Evolutionary conservation across 1,140 invertebrate species (phyloP), one percentile per base, ranked within the genome.

Genomic region (Drosophila prosaltans): DNA sequence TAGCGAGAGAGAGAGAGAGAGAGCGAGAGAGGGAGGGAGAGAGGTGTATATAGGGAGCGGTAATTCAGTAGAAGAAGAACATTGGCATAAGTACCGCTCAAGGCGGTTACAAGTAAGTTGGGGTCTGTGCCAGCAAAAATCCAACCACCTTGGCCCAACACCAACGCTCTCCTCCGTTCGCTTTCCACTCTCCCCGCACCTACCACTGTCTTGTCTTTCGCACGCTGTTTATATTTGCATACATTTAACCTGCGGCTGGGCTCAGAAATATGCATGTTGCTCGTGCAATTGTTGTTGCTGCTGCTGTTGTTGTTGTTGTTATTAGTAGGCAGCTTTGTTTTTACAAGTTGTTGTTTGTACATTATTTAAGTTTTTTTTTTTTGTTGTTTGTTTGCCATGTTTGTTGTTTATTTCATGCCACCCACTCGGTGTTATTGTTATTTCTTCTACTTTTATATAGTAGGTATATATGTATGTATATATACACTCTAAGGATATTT

Each of bases 181-280:
- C 43, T 32, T 51, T 21, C 32, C 57, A 3, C 32, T 41, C n/a
- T 10, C 43, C 28, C 61, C 36, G 43, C 43, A 9, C 21, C 45
- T 32, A 9, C 65, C 41, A 48, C 59, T 61, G 73, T 66, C 74
- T 55, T 78, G 72, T 78, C 74, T 79, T 79, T 78, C 72, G 80
- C 83, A 82, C 75, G 82, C 74, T 86, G 82, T 88, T 88, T 88
- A 82, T 80, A 88, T 88, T 88, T 88, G 83, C 83, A 88, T 86
- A 88, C 72, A 82, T 86, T 86, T 88, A 88, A 80, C 82, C 76
- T 76, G 76, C 72, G 75, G 82, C 82, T 69, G 71, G 48, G 81
- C 81, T 78, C 65, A 68, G 71, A 48, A 63, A 51, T 51, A 51
- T 51, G 45, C 45, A 51, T 69, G 63, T 81, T 72, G 67, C 72